These are phyloP conservation scores for Protobothrops mucrosquamatus DNA, from an alignment of 2,113 vertebrate species.

Conservation along the genomic window DNA sequence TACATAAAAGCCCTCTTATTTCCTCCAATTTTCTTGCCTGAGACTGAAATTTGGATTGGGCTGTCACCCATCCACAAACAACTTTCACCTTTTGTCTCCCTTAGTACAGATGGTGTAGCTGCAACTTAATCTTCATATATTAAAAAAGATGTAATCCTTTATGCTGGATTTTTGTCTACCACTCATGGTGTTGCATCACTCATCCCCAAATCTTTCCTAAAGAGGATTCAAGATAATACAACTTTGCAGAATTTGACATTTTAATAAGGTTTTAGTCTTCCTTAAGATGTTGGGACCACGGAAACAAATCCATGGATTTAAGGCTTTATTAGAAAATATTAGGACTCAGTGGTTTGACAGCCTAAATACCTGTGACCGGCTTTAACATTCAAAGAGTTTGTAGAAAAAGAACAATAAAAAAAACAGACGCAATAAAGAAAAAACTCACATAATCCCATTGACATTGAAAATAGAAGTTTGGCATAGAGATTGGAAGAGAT, in stretches of 20 bases:
- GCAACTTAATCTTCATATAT: neutral
- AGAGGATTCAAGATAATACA: neutral
- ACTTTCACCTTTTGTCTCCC: neutral
- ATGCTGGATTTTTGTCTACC: neutral
- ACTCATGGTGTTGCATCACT: neutral
- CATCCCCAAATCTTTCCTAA: neutral
- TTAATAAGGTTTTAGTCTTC: neutral
- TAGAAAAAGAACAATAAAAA: neutral
- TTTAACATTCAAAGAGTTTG: neutral
- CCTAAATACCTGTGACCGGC: neutral
- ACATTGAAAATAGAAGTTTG: neutral
- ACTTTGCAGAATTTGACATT: neutral
- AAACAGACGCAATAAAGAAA: neutral
- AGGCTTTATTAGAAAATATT: neutral
- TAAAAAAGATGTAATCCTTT: neutral
- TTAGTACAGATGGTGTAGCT: neutral
- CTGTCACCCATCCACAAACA: too few relatives aligned
- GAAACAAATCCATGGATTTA: conserved; percentile 1
- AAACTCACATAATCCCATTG: neutral
- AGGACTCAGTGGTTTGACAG: neutral
- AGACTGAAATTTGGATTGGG: neutral
- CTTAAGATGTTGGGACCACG: neutral
- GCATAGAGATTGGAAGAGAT: neutral
- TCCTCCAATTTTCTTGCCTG: neutral
- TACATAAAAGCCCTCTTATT: neutral